Base-by-base conservation (phyloP, 2,888 invertebrate species). In the Eueremaeus valkanovi region DNA sequence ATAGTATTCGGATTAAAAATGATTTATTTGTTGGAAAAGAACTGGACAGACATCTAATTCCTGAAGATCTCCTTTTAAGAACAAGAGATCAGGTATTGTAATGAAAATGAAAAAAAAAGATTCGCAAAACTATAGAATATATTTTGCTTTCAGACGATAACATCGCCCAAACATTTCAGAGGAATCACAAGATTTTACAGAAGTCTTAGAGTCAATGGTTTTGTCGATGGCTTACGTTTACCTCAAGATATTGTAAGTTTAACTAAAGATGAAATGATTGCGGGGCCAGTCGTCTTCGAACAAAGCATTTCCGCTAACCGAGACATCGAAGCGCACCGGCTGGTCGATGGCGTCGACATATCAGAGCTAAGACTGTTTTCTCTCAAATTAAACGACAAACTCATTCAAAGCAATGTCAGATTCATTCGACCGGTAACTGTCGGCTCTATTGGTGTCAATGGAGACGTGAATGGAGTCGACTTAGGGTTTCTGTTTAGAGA, bases 291-390 rank as follows among this genome's bases (percentile, higher is more conserved):
- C 13, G 61, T 63, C 21, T 78, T 78, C 40, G 45, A 42, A 0
- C 55, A 74, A n/a, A 77, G 78, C 2, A 76, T 78, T 6, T 11
- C 16, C 8, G 77, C 66, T 1, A 72, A 77, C 13, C 61, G 18
- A 11, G 61, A 77, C 55, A 76, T 78, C 3, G 55, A 49, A 0
- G 78, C 76, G 0, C 49, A 66, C 24, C 75, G 75, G 0, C 16
- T 73, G 0, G 77, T 78, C 11, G 78, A 78, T 51, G 77, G 77
- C 33, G 76, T 78, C 1, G 75, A 78, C 45, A 63, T 78, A 13
- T 73, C 74, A 0, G 75, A 76, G 21, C 36, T 78, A 0, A 73
- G 72, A 8, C 73, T 63, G 24, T 49, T 63, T 24, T 76, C 78
- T 11, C 31, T 77, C 31, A 76, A 76, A 45, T 5, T 75, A 11